phyloP scores from a whole-genome alignment of 2,113 vertebrate species.

The Anguilla rostrata region DNA sequence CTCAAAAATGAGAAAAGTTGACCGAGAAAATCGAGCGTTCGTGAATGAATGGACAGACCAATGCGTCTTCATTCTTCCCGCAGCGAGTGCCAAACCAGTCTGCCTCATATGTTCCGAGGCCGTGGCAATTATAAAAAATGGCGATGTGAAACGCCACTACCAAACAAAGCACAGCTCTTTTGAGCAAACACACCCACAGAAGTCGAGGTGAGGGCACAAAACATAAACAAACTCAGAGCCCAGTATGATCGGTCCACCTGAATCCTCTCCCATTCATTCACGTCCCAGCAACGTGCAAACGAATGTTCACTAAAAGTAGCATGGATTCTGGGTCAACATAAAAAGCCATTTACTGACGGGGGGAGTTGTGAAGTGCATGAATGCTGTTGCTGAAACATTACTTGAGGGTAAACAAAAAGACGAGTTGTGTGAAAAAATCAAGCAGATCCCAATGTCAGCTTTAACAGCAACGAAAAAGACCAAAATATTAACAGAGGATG shows the following conservation, averaged over 20 bases:
- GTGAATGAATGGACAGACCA: neutral
- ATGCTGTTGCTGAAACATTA: slow-evolving; percentile 25
- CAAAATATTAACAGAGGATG: slow-evolving; percentile 26
- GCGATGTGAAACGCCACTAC: slow-evolving; percentile 21
- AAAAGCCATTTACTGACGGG: slow-evolving; percentile 31
- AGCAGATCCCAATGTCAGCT: slow-evolving; percentile 35
- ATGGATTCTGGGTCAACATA: slow-evolving; percentile 36
- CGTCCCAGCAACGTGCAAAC: slow-evolving; percentile 21
- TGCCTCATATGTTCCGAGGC: slow-evolving; percentile 25
- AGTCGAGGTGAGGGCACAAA: slow-evolving; percentile 31
- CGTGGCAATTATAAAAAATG: slow-evolving; percentile 18
- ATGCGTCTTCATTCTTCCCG: slow-evolving; percentile 11
- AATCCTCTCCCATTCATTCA: slow-evolving; percentile 23
- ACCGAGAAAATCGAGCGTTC: neutral
- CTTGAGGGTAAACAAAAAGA: slow-evolving; percentile 38
- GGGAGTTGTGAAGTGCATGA: slow-evolving; percentile 23
- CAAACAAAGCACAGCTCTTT: slow-evolving; percentile 20
- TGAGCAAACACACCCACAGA: neutral
- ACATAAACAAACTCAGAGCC: slow-evolving; percentile 29
- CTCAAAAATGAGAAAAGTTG: neutral
- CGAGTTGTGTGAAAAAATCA: slow-evolving; percentile 38
- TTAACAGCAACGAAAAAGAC: slow-evolving; percentile 30
- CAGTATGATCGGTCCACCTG: slow-evolving; percentile 34
- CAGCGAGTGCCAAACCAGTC: slow-evolving; percentile 1
- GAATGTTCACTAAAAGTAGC: slow-evolving; percentile 24